Evolutionary conservation across 2,113 vertebrate species (phyloP).

Genomic region (Notarius quadriscutis): DNA sequence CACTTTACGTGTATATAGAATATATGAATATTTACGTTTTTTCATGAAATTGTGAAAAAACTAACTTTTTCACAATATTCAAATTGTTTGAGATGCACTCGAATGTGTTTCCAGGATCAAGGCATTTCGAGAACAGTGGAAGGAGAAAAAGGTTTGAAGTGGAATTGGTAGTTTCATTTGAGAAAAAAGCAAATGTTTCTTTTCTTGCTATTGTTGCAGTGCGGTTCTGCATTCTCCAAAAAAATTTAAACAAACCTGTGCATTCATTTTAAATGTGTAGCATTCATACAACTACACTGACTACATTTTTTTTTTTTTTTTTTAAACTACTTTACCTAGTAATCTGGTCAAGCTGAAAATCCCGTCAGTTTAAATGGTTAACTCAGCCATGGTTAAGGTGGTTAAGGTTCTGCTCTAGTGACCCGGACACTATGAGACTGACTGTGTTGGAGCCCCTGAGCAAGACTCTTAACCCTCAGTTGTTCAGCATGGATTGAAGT

Average conservation of each 20-base stretch:
- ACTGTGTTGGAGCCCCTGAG: neutral
- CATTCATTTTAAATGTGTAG: neutral
- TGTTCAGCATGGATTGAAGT: neutral
- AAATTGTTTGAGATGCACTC: too few species aligned
- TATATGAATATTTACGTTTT: too few species aligned
- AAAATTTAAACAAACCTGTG: neutral
- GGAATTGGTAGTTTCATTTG: neutral
- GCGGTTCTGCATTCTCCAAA: neutral
- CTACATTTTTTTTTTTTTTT: neutral
- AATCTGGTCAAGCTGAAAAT: slow-evolving; percentile 14
- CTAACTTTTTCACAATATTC: too few species aligned
- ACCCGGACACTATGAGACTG: neutral
- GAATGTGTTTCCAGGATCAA: neutral
- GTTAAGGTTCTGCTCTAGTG: neutral
- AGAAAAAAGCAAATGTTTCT: neutral
- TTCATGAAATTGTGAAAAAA: too few species aligned
- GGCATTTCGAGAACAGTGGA: neutral
- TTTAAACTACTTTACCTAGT: neutral
- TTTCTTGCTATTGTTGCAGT: neutral
- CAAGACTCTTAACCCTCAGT: neutral
- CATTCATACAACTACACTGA: neutral
- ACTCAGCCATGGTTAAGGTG: neutral
- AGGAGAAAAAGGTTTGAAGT: neutral
- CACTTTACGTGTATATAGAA: too few species aligned
- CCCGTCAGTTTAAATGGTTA: neutral